Evolutionary conservation across 2,113 vertebrate species (phyloP), one percentile per base, ranked within the genome.

Genomic region (Albula goreensis): DNA sequence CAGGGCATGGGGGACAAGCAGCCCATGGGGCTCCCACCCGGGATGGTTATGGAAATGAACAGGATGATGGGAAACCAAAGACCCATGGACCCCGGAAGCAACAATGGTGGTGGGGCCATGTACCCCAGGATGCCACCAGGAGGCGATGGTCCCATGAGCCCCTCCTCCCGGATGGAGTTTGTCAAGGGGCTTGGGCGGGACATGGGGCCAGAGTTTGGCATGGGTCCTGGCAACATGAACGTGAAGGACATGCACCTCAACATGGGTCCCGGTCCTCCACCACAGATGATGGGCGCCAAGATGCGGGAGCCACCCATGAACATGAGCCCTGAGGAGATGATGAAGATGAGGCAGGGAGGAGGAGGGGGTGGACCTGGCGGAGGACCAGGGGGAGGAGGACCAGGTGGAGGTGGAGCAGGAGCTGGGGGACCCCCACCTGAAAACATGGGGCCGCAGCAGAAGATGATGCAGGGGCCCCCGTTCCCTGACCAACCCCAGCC

Each of bases 111-210:
- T 88, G 95, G 95, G 4, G 97, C 96, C 85, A 94, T 99, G 91
- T 99, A 99, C 94, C 97, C 98, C 84, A 97, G 98, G 87, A 97
- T 99, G 95, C 97, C 98, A 0, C 97, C 60, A 15, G 60, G 60
- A 19, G 96, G 95, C 5, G 98, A 99, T 90, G 97, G 97, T 88
- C 97, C 98, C 0, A 97, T 99, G 96, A 99, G 98, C 90, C 98
- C 98, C 8, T 97, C 97, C 11, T 97, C 98, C 9, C 93, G 98
- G 91, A 97, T 97, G 10, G 97, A 98, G 85, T 97, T 97, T 87
- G 94, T 96, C 0, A 97, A 97, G 93, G 96, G 94, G 70, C 92
- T 96, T 4, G 90, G 94, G n/a, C 93, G 96, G 87, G 97, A 97
- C 81, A 95, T 98, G 82, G 97, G 97, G 86, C 31, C 31, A 1